Evolutionary conservation across 1,140 invertebrate genomes (phyloP).

Genomic region (Hesperophylax magnus): DNA sequence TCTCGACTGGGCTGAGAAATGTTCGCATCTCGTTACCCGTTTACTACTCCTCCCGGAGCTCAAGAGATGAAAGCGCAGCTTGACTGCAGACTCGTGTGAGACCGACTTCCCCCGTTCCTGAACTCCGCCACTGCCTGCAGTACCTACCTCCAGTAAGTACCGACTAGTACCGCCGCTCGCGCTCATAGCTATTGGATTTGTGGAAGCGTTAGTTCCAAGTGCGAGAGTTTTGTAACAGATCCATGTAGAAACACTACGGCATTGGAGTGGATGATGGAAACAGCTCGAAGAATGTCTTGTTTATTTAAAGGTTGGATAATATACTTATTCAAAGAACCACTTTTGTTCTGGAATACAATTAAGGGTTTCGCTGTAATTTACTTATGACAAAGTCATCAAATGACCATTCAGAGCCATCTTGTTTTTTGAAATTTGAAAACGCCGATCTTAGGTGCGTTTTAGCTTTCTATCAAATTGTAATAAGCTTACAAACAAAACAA

Average conservation of each 20-base stretch:
- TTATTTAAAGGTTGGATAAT: not conserved
- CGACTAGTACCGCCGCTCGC: not conserved
- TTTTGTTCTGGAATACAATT: too few species aligned
- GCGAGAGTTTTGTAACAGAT: not conserved
- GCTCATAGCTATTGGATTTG: constrained; percentile 34
- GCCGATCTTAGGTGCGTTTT: too few species aligned
- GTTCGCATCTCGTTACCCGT: constrained; percentile 33
- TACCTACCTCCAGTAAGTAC: not conserved
- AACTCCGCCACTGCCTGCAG: constrained; percentile 12
- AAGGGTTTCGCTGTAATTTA: too few species aligned
- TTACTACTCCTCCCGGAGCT: constrained; percentile 4
- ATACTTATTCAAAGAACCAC: not conserved
- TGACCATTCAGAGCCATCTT: too few species aligned
- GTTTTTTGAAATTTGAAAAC: too few species aligned
- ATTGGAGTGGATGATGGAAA: not conserved
- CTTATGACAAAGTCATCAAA: too few species aligned
- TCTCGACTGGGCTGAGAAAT: not conserved
- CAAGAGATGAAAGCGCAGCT: constrained; percentile 31
- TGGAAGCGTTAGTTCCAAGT: constrained; percentile 8
- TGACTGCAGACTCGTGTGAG: constrained; percentile 11
- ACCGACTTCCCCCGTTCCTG: not conserved
- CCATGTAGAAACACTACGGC: not conserved
- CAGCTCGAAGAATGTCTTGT: not conserved
- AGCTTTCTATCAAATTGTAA: too few species aligned
- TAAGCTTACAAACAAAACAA: too few species aligned